phyloP scores from a whole-genome alignment of 1,140 invertebrate species.

The Calliopsis andreniformis region DNA sequence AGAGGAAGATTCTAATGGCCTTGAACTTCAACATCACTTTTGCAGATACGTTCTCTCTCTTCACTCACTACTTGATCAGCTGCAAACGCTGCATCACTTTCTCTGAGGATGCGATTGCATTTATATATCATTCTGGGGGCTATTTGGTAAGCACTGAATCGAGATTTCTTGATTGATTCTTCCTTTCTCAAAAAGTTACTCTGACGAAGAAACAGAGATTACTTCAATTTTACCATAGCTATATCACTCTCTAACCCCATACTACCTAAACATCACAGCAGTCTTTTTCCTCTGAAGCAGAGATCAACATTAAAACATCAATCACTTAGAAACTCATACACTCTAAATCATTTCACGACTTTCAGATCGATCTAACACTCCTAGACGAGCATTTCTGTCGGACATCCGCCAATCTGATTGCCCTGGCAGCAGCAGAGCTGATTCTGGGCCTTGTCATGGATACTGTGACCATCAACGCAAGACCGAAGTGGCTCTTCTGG shows the following conservation, averaged over 20 bases:
- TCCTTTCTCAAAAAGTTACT: too few species aligned
- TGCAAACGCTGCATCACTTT: not conserved
- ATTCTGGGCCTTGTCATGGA: constrained; percentile 40
- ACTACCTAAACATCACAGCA: too few species aligned
- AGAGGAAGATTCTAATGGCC: constrained; percentile 54
- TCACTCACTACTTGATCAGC: constrained; percentile 46
- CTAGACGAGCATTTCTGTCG: constrained; percentile 52
- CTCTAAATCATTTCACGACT: too few species aligned
- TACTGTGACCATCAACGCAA: not conserved
- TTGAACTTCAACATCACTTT: constrained; percentile 66
- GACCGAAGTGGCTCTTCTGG: constrained; percentile 49
- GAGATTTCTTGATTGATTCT: too few species aligned
- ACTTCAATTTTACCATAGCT: too few species aligned
- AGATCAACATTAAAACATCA: too few species aligned
- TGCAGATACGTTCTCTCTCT: constrained; percentile 61
- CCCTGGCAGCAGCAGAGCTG: constrained; percentile 41
- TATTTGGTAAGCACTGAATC: constrained; percentile 62
- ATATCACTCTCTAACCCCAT: too few species aligned
- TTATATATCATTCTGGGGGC: constrained; percentile 57
- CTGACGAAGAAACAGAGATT: too few species aligned
- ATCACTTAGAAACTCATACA: too few species aligned
- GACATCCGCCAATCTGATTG: constrained; percentile 37
- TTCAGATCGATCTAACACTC: constrained; percentile 69
- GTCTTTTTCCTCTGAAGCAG: too few species aligned
- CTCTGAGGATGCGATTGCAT: not conserved